Evolutionary conservation across 2,797 vertebrate genomes (phyloP), one percentile per base, ranked within the genome.

Genomic region (Mareca penelope): DNA sequence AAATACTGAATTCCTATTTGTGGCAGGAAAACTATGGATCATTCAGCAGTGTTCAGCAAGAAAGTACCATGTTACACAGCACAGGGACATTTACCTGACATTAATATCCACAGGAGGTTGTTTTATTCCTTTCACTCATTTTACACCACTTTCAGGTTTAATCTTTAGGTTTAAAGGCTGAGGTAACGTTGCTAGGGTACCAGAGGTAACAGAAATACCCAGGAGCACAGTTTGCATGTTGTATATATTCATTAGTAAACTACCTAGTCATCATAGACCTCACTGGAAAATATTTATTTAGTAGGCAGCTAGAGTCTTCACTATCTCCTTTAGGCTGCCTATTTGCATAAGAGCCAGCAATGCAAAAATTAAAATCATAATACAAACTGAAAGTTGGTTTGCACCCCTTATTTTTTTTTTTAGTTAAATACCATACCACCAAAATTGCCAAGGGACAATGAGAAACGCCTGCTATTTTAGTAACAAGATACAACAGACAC

Each of bases 81-180:
- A 31, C 15, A n/a, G 6, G 6, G 7, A 4, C 3, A 1, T 57
- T 61, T 10, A 53, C 35, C 24, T 57, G 53, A 8, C 15, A 15
- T 3, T 7, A 24, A 42, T 26, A 72, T 23, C 7, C 33, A 76
- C 19, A 48, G 17, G 23, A 84, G 5, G 6, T 23, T 72, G 56
- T 8, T 77, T 80, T 63, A 70, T 35, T 65, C 12, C 7, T 33
- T 42, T 44, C 4, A 0, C 24, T 76, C 12, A 16, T 9, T 81
- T 84, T 59, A 17, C 29, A 48, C 8, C 8, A 37, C 33, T 69
- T 2, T 31, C 0, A 1, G 33, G 33, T 33, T 4, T 13, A 12
- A 2, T 55, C 1, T 39, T 23, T 46, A 59, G n/a, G 12, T 14
- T 55, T 84, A 81, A 42, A n/a, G 11, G 28, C 11, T 53, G 37